Conservation (phyloP, 2,797 vertebrate species). For the Aplochiton taeniatus region DNA sequence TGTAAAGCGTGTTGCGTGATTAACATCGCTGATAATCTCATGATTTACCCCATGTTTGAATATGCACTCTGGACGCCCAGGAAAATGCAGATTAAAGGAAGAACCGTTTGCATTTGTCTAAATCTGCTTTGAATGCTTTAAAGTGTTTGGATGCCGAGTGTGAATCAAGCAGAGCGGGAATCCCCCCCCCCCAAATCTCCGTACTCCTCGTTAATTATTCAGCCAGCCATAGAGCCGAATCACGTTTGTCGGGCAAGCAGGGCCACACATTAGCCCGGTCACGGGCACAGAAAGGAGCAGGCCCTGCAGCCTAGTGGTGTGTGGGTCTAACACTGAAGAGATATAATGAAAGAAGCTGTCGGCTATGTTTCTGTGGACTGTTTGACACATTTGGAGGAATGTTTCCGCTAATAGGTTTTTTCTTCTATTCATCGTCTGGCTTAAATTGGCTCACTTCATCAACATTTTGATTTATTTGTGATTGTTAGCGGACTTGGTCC, state of each 20-base stretch:
- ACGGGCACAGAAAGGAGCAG: constrained; percentile 11
- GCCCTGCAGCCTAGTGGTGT: constrained; percentile 8
- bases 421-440: no score
- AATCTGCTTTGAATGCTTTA: constrained; percentile 22
- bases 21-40: constrained; percentile 7
- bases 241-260: constrained; percentile 13
- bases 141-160: constrained; percentile 1
- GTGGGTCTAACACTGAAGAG: no score
- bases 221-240: constrained; percentile 14
- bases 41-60: neutral
- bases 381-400: no score
- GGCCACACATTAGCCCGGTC: constrained; percentile 4
- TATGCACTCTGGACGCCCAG: constrained; percentile 1
- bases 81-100: constrained; percentile 34
- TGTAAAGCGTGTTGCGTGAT: neutral
- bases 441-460: no score
- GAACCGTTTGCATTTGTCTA: constrained; percentile 13
- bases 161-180: constrained; percentile 16
- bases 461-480: no score
- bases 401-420: no score
- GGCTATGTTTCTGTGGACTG: no score
- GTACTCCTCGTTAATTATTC: constrained; percentile 18
- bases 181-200: neutral
- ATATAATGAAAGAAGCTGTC: no score
- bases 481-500: no score